Evolutionary conservation across 2,113 vertebrate genomes (phyloP), one percentile per base, ranked within the genome.

Genomic region (Zosterops lateralis): DNA sequence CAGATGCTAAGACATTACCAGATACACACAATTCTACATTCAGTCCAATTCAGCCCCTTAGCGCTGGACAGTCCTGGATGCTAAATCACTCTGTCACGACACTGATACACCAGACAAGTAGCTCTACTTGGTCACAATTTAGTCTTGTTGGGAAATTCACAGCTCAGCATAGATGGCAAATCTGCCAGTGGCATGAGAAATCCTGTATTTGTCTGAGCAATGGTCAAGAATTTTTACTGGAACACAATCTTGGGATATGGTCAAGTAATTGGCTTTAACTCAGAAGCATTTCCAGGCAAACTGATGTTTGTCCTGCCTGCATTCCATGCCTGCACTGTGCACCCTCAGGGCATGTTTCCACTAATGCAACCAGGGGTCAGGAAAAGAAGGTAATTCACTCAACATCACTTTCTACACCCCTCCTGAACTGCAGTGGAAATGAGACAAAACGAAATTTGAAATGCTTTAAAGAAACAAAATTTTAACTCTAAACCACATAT

Each of bases 241-340:
- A 57, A 54, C 1, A 25, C 34, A 51, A 18, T 12, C 15, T 7
- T 54, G n/a, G 48, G 18, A 65, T 6, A 6, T 3, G 12, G n/a
- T 18, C 17, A 11, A 32, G 38, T 17, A 48, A 56, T 12, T 7
- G 2, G 31, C 22, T 76, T 72, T 53, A n/a, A 18, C 17, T 42
- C 60, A 9, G 17, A 32, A 32, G 18, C 10, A 42, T 17, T 36
- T 66, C 21, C 85, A 71, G 42, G 51, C 50, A 42, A 42, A 29
- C 2, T 1, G 31, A 3, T 8, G 10, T 13, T 71, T 6, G 0
- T 20, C 29, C 58, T 44, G 7, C 14, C 57, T 65, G 51, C 38
- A 6, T 61, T 53, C 42, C 65, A 47, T 8, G 17, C 34, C 42
- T 64, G 8, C 45, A 5, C 5, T 1, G 18, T 61, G 44, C 56